Conservation (phyloP, 2,888 invertebrate species). For the Acanthosepion pharaonis region DNA sequence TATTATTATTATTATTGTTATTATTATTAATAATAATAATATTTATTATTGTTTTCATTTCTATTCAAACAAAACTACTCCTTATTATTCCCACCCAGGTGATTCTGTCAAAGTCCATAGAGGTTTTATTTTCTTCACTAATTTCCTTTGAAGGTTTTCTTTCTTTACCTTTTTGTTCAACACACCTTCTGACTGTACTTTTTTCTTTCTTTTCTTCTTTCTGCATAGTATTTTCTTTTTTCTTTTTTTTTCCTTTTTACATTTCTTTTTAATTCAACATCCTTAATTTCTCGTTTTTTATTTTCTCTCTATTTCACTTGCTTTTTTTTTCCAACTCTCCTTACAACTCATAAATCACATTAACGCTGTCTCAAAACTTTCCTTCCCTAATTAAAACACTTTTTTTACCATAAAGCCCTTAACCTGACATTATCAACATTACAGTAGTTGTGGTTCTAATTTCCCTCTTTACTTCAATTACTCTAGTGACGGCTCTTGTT, state of each 20-base stretch:
- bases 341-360: neutral
- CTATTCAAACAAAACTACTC: too few species aligned
- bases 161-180: too few species aligned
- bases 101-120: too few species aligned
- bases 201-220: neutral
- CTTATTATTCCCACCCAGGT: too few species aligned
- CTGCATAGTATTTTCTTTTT: neutral
- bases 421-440: slow-evolving; percentile 16
- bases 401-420: neutral
- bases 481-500: neutral
- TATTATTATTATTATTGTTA: too few species aligned
- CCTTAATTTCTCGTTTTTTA: neutral
- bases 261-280: neutral
- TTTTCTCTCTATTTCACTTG: neutral
- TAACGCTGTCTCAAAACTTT: neutral
- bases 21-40: too few species aligned
- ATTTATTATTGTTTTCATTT: too few species aligned
- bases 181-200: neutral
- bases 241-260: neutral
- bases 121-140: too few species aligned
- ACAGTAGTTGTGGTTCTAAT: neutral
- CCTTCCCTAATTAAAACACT: slow-evolving; percentile 33
- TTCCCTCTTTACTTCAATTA: neutral
- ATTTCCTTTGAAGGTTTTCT: too few species aligned
- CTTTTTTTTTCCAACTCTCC: neutral